A percentile compares a stretch with the other conserved stretches of the same genome.
These are phyloP conservation scores for Torymus auratus DNA, from an alignment of 2,888 invertebrate species.

Conservation along the genomic window DNA sequence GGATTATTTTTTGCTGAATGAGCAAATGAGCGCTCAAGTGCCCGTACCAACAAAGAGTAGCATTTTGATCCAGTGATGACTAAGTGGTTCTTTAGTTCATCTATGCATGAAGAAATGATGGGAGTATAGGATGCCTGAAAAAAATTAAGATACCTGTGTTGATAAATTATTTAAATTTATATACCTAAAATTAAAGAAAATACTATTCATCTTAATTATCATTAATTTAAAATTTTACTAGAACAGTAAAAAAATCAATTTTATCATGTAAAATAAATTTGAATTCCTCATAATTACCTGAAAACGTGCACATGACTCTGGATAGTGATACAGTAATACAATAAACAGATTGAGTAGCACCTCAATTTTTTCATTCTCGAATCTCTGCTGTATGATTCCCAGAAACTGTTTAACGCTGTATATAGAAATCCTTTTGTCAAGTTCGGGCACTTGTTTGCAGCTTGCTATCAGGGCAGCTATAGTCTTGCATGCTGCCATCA, in stretches of 20 bases:
- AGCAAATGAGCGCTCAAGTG: conserved; percentile 69
- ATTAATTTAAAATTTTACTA: too few species aligned
- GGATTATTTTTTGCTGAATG: conserved; percentile 64
- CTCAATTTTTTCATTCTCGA: conserved; percentile 58
- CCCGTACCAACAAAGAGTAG: conserved; percentile 68
- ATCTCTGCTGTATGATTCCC: conserved; percentile 62
- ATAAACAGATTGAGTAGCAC: conserved; percentile 68
- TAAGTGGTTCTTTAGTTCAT: conserved; percentile 64
- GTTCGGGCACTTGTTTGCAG: conserved; percentile 68
- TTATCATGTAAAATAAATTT: conserved; percentile 54
- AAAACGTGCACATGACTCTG: conserved; percentile 69
- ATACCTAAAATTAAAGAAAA: neutral
- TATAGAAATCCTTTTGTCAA: conserved; percentile 71
- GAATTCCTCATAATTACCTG: conserved; percentile 65
- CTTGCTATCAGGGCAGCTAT: conserved; percentile 63
- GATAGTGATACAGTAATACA: conserved; percentile 69
- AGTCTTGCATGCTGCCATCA: conserved; percentile 66
- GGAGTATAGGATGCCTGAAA: conserved; percentile 66
- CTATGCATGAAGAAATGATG: conserved; percentile 67
- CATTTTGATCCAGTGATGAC: conserved; percentile 69
- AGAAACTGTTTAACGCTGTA: conserved; percentile 70
- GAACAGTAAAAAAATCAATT: neutral
- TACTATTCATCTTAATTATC: neutral
- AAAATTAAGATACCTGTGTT: neutral
- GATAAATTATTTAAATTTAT: conserved; percentile 6